Evolutionary conservation across 2,888 invertebrate species (phyloP).

Genomic region (Metallyticus violacea): DNA sequence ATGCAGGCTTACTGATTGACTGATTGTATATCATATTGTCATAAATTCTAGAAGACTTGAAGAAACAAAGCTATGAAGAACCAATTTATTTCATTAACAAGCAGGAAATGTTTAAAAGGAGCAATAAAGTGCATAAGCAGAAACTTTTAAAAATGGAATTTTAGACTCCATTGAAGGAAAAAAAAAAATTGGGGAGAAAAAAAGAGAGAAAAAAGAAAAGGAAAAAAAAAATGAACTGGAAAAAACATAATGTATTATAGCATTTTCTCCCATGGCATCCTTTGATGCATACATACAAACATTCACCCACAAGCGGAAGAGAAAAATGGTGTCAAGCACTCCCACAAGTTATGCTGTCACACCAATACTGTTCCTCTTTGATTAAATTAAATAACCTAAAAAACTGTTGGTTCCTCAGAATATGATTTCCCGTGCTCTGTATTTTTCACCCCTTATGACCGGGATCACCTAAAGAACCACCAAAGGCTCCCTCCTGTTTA

Average conservation of each 20-base stretch:
- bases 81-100: background rate
- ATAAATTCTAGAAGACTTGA: background rate
- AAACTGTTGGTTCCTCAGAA: background rate
- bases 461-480: background rate
- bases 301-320: background rate
- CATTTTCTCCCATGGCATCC: background rate
- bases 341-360: background rate
- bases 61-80: background rate
- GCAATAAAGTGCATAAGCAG: background rate
- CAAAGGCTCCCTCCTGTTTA: background rate
- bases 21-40: background rate
- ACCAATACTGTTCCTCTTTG: constrained; percentile 10
- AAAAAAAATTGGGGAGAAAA: too few species aligned
- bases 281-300: background rate
- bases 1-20: background rate
- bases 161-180: background rate
- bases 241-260: background rate
- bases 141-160: background rate
- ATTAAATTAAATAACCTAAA: constrained; percentile 4
- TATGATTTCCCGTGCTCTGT: background rate
- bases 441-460: background rate
- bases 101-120: background rate
- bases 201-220: background rate
- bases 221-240: background rate
- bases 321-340: background rate